Evolutionary conservation across 2,888 invertebrate species (phyloP).

Genomic region (Gymnocheta viridis): DNA sequence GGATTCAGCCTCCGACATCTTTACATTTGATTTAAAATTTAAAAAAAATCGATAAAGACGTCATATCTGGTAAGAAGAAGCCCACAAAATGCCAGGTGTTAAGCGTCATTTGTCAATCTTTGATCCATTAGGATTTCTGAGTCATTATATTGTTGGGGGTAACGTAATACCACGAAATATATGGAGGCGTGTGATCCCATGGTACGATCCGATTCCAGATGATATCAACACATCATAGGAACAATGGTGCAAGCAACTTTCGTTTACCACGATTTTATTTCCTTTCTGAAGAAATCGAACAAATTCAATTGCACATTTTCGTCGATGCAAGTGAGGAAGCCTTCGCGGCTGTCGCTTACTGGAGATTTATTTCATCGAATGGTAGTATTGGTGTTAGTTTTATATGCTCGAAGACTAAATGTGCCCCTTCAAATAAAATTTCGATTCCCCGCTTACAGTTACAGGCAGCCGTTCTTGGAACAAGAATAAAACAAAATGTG

Average conservation of each 20-base stretch:
- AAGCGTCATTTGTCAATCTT: slow-evolving; percentile 42
- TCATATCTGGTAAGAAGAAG: slow-evolving; percentile 1
- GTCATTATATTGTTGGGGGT: slow-evolving; percentile 25
- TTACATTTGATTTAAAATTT: slow-evolving; percentile 34
- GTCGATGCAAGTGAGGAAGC: no score
- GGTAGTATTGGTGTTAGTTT: no score
- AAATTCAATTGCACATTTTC: no score
- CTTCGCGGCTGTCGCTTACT: no score
- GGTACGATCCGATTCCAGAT: slow-evolving; percentile 47
- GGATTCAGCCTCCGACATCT: slow-evolving; percentile 24
- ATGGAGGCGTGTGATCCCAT: slow-evolving; percentile 33
- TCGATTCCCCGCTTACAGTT: no score
- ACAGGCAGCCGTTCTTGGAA: no score
- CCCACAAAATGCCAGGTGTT: slow-evolving; percentile 52
- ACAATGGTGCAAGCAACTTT: slow-evolving; percentile 41
- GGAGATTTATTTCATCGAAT: no score
- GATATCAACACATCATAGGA: slow-evolving; percentile 7
- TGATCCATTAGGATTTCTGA: slow-evolving; percentile 50
- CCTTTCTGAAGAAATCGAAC: no score
- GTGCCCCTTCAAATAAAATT: no score
- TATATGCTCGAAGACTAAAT: no score
- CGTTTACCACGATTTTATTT: slow-evolving; percentile 43
- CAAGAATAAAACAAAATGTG: no score
- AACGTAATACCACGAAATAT: slow-evolving; percentile 50
- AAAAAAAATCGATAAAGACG: slow-evolving; percentile 2